Base-by-base conservation (phyloP, 1,140 invertebrate species). In the Drosophila takahashii region DNA sequence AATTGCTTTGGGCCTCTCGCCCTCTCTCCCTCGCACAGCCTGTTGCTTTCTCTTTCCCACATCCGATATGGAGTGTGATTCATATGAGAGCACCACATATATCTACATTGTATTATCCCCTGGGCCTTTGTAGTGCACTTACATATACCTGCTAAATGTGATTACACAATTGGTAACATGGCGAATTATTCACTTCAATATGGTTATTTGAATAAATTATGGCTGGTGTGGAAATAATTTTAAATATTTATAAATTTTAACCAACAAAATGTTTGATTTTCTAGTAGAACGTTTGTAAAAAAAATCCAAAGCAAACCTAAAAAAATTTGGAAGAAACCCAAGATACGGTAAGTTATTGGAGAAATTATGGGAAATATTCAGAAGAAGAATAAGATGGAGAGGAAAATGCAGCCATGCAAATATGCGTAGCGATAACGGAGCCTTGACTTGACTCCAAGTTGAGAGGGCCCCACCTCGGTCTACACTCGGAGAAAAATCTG, bases 341-440 rank as follows among this genome's bases (percentile, higher is more conserved):
- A 70, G 48, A 69, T 70, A 70, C n/a, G 50, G 48, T 13, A 26
- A 54, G 32, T 67, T 54, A 37, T 69, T 69, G 48, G 48, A 36
- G 61, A 69, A 69, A 67, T 69, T 66, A 69, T 69, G 65, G 32
- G 65, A 69, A 69, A 67, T 44, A 69, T 69, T 47, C 26, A 37
- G 47, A 27, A 2, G 10, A 26, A 44, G 65, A 67, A 54, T 53
- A 8, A 18, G 42, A 36, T 10, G 18, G 6, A 9, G 34, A 26
- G 42, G 51, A 16, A 59, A 50, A 56, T 64, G 65, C 54, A 77
- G 69, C 50, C 81, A 81, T 81, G 79, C 79, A 81, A 81, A 81
- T 83, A 81, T 78, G 79, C 62, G 52, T 61, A 42, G 51, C 79
- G 79, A 81, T 81, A 81, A 81, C 79, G 74, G 79, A 69, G 79